Evolutionary conservation across 37 sponge, comb jelly and placozoan genomes (phyloP).

Genomic region (Mnemiopsis leidyi): DNA sequence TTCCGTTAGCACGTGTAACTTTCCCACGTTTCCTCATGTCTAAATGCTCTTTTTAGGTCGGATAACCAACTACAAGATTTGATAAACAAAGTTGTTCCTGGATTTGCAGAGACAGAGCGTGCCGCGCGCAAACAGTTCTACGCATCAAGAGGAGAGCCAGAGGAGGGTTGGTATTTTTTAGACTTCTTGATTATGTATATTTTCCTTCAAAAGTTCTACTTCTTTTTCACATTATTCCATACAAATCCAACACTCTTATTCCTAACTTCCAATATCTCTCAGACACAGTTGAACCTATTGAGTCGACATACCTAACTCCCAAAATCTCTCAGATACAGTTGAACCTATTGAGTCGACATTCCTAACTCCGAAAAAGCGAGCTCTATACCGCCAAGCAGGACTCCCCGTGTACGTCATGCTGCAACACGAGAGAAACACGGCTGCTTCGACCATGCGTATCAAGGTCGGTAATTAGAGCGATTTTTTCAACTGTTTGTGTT

Average conservation of each 20-base stretch:
- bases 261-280: too few species aligned
- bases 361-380: slow-evolving; percentile 1
- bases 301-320: background rate
- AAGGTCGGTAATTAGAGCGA: too few species aligned
- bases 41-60: background rate
- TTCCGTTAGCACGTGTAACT: too few species aligned
- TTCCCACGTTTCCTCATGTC: too few species aligned
- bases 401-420: background rate
- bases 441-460: slow-evolving; percentile 7
- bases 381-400: slow-evolving; percentile 2
- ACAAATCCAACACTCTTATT: too few species aligned
- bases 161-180: background rate
- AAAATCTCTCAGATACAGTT: background rate
- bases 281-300: background rate
- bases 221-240: too few species aligned
- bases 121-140: background rate
- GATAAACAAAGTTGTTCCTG: slow-evolving; percentile 50
- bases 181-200: background rate
- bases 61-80: slow-evolving; percentile 41
- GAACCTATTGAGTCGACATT: background rate
- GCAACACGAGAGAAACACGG: slow-evolving; percentile 23
- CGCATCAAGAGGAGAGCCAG: background rate
- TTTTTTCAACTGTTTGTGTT: too few species aligned
- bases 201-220: too few species aligned
- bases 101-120: slow-evolving; percentile 1